Evolutionary conservation across 2,113 vertebrate species (phyloP).

Genomic region (Notechis scutatus): DNA sequence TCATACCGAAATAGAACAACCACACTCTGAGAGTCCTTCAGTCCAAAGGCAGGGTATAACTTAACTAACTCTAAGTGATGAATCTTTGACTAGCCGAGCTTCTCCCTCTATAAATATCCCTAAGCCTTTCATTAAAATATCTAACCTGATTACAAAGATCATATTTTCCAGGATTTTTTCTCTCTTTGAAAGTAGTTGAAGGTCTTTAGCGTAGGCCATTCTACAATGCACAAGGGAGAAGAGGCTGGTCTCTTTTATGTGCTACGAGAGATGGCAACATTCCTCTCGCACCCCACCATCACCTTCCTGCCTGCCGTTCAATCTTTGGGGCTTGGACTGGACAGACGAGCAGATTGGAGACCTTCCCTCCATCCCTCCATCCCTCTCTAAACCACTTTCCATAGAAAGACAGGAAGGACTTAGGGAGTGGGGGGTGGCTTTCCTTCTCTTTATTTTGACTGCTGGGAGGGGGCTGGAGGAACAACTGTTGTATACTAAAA

Average conservation of each 20-base stretch:
- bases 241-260: neutral
- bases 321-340: neutral
- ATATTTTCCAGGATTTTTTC: neutral
- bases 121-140: neutral
- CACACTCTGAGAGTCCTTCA: neutral
- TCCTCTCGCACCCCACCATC: neutral
- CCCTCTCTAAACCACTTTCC: neutral
- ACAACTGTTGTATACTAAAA: neutral
- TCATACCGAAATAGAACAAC: neutral
- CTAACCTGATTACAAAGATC: neutral
- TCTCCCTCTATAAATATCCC: neutral
- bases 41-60: neutral
- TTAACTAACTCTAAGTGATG: neutral
- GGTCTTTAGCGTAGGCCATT: neutral
- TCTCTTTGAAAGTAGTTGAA: neutral
- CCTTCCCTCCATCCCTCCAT: neutral
- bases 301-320: neutral
- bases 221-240: neutral
- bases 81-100: neutral
- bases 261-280: neutral
- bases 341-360: neutral
- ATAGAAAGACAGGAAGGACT: neutral
- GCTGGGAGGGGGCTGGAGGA: neutral
- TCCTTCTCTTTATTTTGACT: neutral
- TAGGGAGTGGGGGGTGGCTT: neutral